These are phyloP conservation scores for Apeira syringaria DNA, from an alignment of 2,888 invertebrate genomes.

Conservation along the genomic window DNA sequence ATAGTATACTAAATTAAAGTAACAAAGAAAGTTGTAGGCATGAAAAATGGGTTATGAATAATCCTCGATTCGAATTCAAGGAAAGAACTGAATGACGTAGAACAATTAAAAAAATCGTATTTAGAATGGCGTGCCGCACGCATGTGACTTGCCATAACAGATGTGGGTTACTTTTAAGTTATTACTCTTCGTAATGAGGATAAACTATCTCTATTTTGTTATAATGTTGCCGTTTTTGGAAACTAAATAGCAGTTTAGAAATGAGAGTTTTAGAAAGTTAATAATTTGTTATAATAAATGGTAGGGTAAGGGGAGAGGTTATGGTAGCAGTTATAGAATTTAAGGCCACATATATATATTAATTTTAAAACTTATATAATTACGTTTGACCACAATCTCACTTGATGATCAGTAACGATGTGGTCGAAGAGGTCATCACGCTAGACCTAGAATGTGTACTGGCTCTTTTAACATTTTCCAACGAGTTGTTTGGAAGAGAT, in stretches of 20 bases:
- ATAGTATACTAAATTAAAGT: no score
- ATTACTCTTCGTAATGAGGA: slow-evolving; percentile 24
- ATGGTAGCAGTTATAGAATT: no score
- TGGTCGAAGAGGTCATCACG: no score
- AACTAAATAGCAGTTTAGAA: slow-evolving; percentile 3
- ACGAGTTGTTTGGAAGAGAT: no score
- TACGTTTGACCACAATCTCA: no score
- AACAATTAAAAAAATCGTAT: slow-evolving; percentile 29
- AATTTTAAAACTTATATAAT: no score
- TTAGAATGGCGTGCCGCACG: slow-evolving; percentile 52
- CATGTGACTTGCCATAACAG: slow-evolving; percentile 37
- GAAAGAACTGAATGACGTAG: slow-evolving; percentile 28
- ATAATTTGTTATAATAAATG: slow-evolving; percentile 4
- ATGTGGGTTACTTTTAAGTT: slow-evolving; percentile 35
- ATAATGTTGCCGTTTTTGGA: slow-evolving; percentile 21
- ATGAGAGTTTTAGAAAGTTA: slow-evolving; percentile 4
- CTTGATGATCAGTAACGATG: no score
- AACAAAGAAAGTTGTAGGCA: slow-evolving; percentile 19
- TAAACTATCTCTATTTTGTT: slow-evolving; percentile 25
- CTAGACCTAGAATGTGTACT: no score
- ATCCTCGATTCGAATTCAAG: slow-evolving; percentile 25
- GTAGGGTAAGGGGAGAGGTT: no score
- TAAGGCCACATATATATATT: no score
- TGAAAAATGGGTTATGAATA: slow-evolving; percentile 12
- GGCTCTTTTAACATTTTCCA: no score